phyloP scores from a whole-genome alignment of 1,140 invertebrate species.

The Heliconius nattereri region DNA sequence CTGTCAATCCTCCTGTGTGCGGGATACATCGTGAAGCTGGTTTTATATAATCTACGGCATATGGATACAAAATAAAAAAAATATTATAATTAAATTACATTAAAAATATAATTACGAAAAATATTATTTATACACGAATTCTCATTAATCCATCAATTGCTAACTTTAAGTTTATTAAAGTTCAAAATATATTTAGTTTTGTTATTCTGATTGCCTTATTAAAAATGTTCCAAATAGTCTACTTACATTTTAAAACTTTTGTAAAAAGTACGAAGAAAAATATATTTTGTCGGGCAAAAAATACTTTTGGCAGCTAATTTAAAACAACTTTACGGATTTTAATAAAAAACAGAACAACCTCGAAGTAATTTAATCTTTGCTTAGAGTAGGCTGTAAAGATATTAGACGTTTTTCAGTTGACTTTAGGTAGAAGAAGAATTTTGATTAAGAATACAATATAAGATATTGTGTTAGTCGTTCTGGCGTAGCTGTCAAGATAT shows the following conservation, averaged over 20 bases:
- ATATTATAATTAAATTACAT: no score
- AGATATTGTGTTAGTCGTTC: no score
- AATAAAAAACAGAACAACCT: constrained; percentile 22
- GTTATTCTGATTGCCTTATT: constrained; percentile 1
- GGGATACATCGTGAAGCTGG: no score
- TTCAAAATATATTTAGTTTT: neutral
- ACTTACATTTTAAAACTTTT: constrained; percentile 12
- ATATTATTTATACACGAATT: no score
- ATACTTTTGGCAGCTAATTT: constrained; percentile 23
- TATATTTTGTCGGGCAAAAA: constrained; percentile 1
- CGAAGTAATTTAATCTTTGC: constrained; percentile 19
- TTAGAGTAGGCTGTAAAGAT: constrained; percentile 7
- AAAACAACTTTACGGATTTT: constrained; percentile 20
- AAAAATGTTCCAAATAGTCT: constrained; percentile 12
- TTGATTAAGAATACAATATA: neutral
- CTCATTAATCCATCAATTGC: neutral
- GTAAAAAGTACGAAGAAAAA: constrained; percentile 6
- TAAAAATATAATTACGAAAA: no score
- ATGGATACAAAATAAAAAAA: no score
- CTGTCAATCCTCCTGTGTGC: no score
- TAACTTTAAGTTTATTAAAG: neutral
- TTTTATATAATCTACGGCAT: no score
- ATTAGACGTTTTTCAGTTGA: neutral
- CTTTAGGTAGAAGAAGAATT: neutral
- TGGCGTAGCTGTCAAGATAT: no score